Evolutionary conservation across 2,113 vertebrate species (phyloP), one percentile per base, ranked within the genome.

Genomic region (Bungarus multicinctus): DNA sequence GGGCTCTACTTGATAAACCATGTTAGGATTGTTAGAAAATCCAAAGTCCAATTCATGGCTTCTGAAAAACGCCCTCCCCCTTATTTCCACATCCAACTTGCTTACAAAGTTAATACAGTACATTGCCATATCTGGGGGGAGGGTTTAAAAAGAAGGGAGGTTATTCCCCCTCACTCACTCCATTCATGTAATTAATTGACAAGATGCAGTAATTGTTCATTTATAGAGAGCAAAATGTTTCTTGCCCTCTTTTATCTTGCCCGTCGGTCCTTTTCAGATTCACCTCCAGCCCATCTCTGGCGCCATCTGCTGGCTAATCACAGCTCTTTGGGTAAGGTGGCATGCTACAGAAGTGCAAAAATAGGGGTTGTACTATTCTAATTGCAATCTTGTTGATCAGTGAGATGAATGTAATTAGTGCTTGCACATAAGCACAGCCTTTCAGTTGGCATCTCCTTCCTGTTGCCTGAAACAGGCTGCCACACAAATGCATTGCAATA

Each of bases 241-340:
- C 43, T 52, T 64, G 9, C 10, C 7, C 25, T 30, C n/a, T 47
- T 47, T 69, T 11, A 57, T 58, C 10, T 57, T 64, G 69, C 34
- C 20, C 1, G 0, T 8, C 3, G 47, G 34, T 14, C 10, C 50
- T 92, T 88, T 54, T 54, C 6, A 74, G 58, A 39, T 14, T 64
- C 10, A 8, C 1, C 55, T 87, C 20, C n/a, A 27, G 22, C 53
- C 86, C 86, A 74, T 92, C 87, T 92, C 64, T 92, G 39, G 53
- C 16, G 88, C 92, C 92, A 92, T 69, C 92, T 92, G 64, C 88
- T 92, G 92, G 34, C 43, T 85, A 85, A 92, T 57, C 57, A 23
- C 64, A 50, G 39, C n/a, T 57, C 91, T 89, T 34, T 69, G 27
- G 43, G 27, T 54, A 57, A 52, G 1, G 14, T 7, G 5, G 4